A percentile compares a stretch with the other conserved stretches of the same genome.
Conservation (phyloP, 1,140 invertebrate genomes). For the Phenacoccus solenopsis region DNA sequence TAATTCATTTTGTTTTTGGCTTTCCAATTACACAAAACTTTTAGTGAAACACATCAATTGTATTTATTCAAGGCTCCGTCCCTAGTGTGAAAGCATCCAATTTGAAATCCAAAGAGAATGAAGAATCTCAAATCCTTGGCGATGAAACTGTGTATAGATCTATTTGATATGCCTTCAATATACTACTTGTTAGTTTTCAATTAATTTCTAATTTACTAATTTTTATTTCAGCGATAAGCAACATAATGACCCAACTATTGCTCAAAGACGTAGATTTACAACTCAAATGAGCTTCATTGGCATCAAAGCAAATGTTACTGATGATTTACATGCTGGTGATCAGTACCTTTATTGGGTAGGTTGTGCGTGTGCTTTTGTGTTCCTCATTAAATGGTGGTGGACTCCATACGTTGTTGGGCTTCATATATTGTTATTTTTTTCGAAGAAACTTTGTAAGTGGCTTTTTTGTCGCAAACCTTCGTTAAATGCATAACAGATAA, state of each 20-base stretch:
- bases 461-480: not conserved
- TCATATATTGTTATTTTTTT: not conserved
- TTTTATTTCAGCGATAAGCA: not conserved
- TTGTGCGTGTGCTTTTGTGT: constrained; percentile 1
- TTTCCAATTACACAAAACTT: too few species aligned
- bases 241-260: not conserved
- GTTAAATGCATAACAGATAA: not conserved
- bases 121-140: too few species aligned
- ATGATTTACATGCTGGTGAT: not conserved
- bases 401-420: not conserved
- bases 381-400: constrained; percentile 9
- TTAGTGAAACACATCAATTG: too few species aligned
- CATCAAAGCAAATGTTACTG: not conserved
- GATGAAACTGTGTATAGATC: too few species aligned
- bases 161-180: too few species aligned
- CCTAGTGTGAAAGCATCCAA: too few species aligned
- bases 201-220: too few species aligned
- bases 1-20: too few species aligned
- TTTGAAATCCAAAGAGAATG: too few species aligned
- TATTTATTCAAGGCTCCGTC: too few species aligned
- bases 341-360: constrained; percentile 8
- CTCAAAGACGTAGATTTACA: not conserved
- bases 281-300: constrained; percentile 9
- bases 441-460: not conserved
- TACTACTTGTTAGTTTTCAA: too few species aligned